Base-by-base conservation (phyloP, 2,113 vertebrate species). In the Taxidea taxus region DNA sequence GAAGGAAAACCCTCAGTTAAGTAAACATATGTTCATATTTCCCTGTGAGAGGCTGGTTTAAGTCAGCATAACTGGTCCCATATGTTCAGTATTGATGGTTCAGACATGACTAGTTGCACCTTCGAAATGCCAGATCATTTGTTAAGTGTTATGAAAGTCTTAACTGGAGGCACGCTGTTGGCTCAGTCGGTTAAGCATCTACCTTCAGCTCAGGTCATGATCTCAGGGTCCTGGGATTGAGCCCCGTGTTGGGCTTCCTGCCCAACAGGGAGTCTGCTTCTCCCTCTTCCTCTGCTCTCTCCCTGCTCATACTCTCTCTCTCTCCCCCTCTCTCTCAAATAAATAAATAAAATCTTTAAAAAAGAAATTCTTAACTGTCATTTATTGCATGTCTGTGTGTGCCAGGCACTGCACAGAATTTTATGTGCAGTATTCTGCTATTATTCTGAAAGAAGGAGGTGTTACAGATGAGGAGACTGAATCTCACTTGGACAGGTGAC, bases 1-100 rank as follows among this genome's bases (percentile, higher is more conserved):
- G 72, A 72, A 49, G 82, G 83, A 56, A 95, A 97, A 44, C 29
- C 27, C 85, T 64, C 27, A 25, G 51, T 95, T 97, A 95, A 94
- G 56, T 96, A 92, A 97, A 95, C 81, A 92, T 58, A 16, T 29
- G 18, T 81, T 95, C 78, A 20, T 62, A 44, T 93, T 97, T 97
- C 92, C n/a, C 78, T 77, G 39, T 21, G 27, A 78, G 84, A 47
- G 39, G 20, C 7, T 64, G 25, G 75, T 29, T 81, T 85, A 25
- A 84, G 77, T 87, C 84, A 87, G 78, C 49, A 25, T 93, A 90
- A 96, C 83, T 7, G 6, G 37, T 85, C 91, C 98, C 93, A 58
- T 81, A 87, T 97, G 93, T 93, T 72, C 9, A 44, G 84, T 42
- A 0, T 29, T 25, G 44, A 68, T 34, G 2, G 34, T 72, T 72